Evolutionary conservation across 2,797 vertebrate species (phyloP).

Genomic region (Argyrosomus regius): DNA sequence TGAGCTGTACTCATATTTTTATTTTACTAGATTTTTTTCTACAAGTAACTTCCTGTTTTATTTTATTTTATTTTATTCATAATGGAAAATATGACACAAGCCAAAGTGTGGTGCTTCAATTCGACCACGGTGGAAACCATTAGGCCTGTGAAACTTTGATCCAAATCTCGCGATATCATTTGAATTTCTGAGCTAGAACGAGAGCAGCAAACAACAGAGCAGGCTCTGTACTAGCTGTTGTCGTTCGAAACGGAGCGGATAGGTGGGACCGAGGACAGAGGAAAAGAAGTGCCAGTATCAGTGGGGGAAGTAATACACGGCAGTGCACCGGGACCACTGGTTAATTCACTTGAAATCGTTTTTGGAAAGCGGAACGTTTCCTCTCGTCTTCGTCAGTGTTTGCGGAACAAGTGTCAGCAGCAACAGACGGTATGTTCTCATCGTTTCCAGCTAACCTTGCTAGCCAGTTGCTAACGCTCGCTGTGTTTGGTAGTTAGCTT

Average conservation of each 20-base stretch:
- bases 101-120: background rate
- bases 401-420: slow-evolving; percentile 70
- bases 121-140: too few relatives aligned
- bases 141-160: background rate
- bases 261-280: slow-evolving; percentile 73
- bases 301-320: slow-evolving; percentile 49
- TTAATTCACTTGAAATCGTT: background rate
- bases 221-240: slow-evolving; percentile 62
- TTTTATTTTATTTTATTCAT: background rate
- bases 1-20: background rate
- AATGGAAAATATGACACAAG: background rate
- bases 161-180: slow-evolving; percentile 82
- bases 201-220: slow-evolving; percentile 73
- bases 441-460: slow-evolving; percentile 69
- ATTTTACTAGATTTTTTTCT: background rate
- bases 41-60: background rate
- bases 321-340: slow-evolving; percentile 2
- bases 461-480: slow-evolving; percentile 72
- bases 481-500: slow-evolving; percentile 57
- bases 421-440: slow-evolving; percentile 82
- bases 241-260: slow-evolving; percentile 68
- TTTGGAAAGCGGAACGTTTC: slow-evolving; percentile 15
- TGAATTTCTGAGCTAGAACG: slow-evolving; percentile 76
- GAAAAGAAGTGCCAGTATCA: slow-evolving; percentile 52
- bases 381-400: slow-evolving; percentile 26